These are phyloP conservation scores for Desmodus rotundus DNA, from an alignment of 2,113 vertebrate genomes.

Conservation along the genomic window DNA sequence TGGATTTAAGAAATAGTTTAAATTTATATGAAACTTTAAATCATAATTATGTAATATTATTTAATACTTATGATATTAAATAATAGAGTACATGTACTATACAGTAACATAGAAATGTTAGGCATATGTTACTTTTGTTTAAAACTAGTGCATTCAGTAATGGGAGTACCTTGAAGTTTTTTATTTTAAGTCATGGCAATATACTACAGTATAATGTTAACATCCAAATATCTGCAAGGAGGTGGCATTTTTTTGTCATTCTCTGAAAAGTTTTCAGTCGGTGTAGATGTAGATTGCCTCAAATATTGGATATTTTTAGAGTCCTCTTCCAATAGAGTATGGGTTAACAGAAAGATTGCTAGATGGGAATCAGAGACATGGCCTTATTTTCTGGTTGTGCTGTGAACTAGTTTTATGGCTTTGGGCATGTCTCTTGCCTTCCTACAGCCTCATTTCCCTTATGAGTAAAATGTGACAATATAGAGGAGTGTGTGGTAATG, in stretches of 20 bases:
- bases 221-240: constrained; percentile 16
- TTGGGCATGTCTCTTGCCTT: neutral
- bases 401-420: constrained; percentile 10
- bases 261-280: constrained; percentile 1
- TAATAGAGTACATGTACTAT: neutral
- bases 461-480: constrained; percentile 30
- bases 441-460: constrained; percentile 19
- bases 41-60: neutral
- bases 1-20: constrained; percentile 16
- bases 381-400: neutral
- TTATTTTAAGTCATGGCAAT: neutral
- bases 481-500: neutral
- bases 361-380: constrained; percentile 4
- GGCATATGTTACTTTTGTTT: neutral
- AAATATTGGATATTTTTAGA: constrained; percentile 4
- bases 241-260: constrained; percentile 5
- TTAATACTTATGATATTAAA: constrained; percentile 27
- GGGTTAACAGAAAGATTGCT: neutral
- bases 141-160: constrained; percentile 1
- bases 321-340: neutral
- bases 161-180: constrained; percentile 28
- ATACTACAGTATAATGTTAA: neutral
- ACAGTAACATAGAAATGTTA: constrained; percentile 7
- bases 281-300: neutral
- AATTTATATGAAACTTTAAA: neutral